Conservation (phyloP, 2,113 vertebrate species). For the Albula glossodonta region DNA sequence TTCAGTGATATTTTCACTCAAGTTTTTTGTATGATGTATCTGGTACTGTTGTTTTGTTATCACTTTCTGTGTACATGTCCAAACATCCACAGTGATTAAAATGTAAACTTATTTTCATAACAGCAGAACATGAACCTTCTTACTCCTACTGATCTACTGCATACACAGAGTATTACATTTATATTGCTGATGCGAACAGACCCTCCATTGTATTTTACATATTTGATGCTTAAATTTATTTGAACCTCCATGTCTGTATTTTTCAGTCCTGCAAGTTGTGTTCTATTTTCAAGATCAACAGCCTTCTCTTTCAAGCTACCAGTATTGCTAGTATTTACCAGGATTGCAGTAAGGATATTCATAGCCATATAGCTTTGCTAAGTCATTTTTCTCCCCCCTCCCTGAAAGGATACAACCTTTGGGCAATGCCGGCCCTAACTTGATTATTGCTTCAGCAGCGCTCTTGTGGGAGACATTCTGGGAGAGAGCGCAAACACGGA, state of each 20-base stretch:
- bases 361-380: not conserved
- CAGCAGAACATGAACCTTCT: not conserved
- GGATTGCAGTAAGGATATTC: not conserved
- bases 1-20: too few species aligned
- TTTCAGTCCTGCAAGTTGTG: not conserved
- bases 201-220: not conserved
- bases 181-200: not conserved
- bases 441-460: conserved; percentile 9
- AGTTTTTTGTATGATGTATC: not conserved
- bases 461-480: conserved; percentile 59
- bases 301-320: not conserved
- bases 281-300: not conserved
- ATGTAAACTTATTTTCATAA: not conserved
- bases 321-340: not conserved
- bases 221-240: not conserved
- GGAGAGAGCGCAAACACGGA: conserved; percentile 43
- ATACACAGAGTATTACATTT: not conserved
- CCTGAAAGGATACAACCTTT: not conserved
- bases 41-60: not conserved
- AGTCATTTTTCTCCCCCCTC: not conserved
- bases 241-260: not conserved
- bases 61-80: conserved; percentile 1
- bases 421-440: not conserved
- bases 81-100: conserved; percentile 12
- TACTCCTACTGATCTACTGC: not conserved